Base-by-base conservation (phyloP, 2,797 vertebrate genomes). In the Galagoides demidoff region DNA sequence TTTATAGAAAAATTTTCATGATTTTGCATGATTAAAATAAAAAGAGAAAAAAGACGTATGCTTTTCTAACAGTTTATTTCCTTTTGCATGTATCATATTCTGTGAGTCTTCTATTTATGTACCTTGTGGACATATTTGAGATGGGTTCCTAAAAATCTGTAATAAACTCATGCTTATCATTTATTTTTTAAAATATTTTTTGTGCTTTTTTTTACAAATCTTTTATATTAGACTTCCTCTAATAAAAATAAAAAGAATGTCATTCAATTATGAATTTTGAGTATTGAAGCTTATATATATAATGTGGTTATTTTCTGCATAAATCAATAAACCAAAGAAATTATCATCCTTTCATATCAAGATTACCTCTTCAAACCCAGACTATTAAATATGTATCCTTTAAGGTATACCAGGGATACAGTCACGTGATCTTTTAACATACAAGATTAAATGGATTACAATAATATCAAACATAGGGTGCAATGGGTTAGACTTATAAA, bases 1-100 rank as follows among this genome's bases (percentile, higher is more conserved):
- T 98, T 98, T 98, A 97, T 94, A 97, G 96, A 98, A 97, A 76
- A 96, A 93, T 97, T 98, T 98, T 97, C 97, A 98, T 98, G 95
- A 98, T 97, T 98, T 94, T 98, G 97, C 97, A 96, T 97, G 19
- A 98, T 95, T 97, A 97, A 96, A 98, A 97, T 97, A 97, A 97
- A 97, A 31, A 61, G 22, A 70, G 97, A 92, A n/a, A 96, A 83
- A 57, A 95, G 93, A 97, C 97, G 92, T 52, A 0, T 94, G n/a
- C 94, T 96, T 97, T 97, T 96, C 61, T 82, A 90, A 81, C 83
- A 94, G 84, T 71, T 95, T 93, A 93, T 96, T 85, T 71, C 55
- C 88, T 96, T 96, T 92, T 92, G 64, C 63, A 95, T 96, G 34
- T 59, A 49, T 74, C 96, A 88, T 93, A 85, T 89, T 96, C 97